A percentile compares a stretch with the other conserved stretches of the same genome.
phyloP scores from a whole-genome alignment of 2,113 vertebrate genomes.

The Pseudonaja textilis region DNA sequence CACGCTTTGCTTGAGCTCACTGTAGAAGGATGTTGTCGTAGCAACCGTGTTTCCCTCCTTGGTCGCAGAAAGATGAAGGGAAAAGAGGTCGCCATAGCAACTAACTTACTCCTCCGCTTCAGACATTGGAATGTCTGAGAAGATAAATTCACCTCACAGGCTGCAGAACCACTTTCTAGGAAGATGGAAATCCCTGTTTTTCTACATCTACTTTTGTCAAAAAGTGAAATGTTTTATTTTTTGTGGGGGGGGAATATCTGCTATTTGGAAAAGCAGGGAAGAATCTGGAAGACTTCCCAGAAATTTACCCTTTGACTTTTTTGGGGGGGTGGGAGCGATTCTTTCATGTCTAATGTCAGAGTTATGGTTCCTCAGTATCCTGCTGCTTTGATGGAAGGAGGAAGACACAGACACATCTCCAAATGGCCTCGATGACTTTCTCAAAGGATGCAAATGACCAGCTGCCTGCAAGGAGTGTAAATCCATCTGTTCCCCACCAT shows the following conservation, averaged over 20 bases:
- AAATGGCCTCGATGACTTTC: no score
- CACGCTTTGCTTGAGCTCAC: neutral
- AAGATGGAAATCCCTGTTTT: neutral
- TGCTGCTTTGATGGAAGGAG: neutral
- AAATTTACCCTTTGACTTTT: neutral
- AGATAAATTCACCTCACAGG: conserved; percentile 26
- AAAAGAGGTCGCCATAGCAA: conserved; percentile 49
- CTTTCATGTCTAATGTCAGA: neutral
- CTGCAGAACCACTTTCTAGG: fast-evolving
- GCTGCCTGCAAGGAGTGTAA: no score
- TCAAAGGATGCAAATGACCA: no score
- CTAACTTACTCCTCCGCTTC: neutral
- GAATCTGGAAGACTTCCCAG: neutral
- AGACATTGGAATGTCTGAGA: conserved; percentile 30
- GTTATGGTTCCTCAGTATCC: neutral
- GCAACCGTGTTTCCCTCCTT: neutral
- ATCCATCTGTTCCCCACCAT: no score
- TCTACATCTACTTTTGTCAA: neutral
- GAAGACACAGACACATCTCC: no score
- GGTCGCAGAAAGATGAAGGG: neutral
- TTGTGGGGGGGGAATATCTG: neutral
- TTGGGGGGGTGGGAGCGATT: no score
- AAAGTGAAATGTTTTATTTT: neutral
- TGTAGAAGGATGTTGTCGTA: neutral
- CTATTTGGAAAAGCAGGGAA: neutral